Conservation (phyloP, 2,113 vertebrate genomes). For the Rattus rattus region DNA sequence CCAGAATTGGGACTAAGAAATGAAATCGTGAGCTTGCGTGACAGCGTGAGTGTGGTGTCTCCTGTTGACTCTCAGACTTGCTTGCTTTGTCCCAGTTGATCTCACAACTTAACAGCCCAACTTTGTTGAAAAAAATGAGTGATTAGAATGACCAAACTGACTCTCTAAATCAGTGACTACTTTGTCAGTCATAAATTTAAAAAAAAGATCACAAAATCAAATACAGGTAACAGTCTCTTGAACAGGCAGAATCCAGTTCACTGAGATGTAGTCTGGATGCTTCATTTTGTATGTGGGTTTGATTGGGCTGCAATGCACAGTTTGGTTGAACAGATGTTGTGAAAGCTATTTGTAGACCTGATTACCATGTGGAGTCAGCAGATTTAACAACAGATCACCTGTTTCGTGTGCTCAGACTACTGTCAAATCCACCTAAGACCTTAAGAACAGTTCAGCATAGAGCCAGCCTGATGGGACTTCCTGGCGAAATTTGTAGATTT, state of each 20-base stretch:
- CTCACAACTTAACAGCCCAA: conserved; percentile 18
- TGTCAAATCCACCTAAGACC: neutral
- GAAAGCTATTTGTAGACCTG: neutral
- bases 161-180: neutral
- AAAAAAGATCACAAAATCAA: neutral
- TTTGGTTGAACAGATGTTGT: neutral
- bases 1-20: neutral
- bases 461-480: neutral
- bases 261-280: neutral
- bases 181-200: conserved; percentile 1
- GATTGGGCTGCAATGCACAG: neutral
- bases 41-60: neutral
- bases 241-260: conserved; percentile 33
- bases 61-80: neutral
- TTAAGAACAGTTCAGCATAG: neutral
- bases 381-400: conserved; percentile 2
- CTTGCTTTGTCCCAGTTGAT: neutral
- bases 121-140: conserved; percentile 27
- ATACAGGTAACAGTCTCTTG: neutral
- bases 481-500: neutral
- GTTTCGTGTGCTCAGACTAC: neutral
- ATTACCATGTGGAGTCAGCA: neutral
- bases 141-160: neutral
- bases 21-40: neutral
- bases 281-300: neutral